A percentile compares a stretch with the other conserved stretches of the same genome.
Conservation (phyloP, 2,888 invertebrate species). For the Serrognathus titanus region DNA sequence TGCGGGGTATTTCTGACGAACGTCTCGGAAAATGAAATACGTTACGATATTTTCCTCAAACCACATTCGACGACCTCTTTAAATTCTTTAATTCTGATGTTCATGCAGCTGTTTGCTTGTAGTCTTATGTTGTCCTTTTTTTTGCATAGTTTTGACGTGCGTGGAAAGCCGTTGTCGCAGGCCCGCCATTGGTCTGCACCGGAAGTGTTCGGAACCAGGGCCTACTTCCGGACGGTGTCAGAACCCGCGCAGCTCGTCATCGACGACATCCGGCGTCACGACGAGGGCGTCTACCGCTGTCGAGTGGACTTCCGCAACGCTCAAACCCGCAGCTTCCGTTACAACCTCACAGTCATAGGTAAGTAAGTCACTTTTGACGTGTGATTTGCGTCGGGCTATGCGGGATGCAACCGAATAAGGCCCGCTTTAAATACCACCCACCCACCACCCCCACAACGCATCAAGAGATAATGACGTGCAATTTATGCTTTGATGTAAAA, state of each 20-base stretch:
- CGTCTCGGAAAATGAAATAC: too few species aligned
- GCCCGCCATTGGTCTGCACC: constrained; percentile 83
- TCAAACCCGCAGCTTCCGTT: constrained; percentile 84
- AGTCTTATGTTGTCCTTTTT: background rate
- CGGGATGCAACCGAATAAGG: too few species aligned
- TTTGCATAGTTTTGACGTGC: constrained; percentile 71
- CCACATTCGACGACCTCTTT: too few species aligned
- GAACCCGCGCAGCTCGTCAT: constrained; percentile 78
- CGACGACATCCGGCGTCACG: constrained; percentile 79
- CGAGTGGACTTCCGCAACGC: constrained; percentile 87
- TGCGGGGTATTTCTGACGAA: too few species aligned
- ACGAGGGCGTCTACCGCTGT: constrained; percentile 87
- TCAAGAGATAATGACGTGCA: too few species aligned
- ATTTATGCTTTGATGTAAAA: too few species aligned
- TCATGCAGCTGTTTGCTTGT: background rate
- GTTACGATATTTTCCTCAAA: too few species aligned
- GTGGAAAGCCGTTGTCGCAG: constrained; percentile 75
- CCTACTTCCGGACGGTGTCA: constrained; percentile 76
- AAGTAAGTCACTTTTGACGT: constrained; percentile 43
- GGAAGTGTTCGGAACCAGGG: constrained; percentile 81
- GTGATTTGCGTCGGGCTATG: too few species aligned
- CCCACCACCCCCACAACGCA: too few species aligned
- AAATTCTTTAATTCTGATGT: too few species aligned
- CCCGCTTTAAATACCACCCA: too few species aligned
- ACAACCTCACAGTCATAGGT: constrained; percentile 89